Conservation (phyloP, 2,888 invertebrate genomes). For the Oscheius sp. region DNA sequence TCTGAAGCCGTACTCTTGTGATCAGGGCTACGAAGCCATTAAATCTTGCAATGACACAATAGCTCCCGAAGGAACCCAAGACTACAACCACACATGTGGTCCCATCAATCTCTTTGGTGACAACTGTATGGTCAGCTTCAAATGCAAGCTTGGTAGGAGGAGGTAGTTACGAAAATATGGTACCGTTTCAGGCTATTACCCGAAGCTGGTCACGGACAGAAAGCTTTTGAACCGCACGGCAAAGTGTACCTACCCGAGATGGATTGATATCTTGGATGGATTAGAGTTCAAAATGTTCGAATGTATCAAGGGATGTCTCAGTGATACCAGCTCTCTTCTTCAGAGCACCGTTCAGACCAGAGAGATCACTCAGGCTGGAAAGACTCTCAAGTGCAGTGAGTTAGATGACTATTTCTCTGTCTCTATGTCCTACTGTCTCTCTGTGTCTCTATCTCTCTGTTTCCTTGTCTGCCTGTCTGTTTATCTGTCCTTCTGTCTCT, state of each 20-base stretch:
- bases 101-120: background rate
- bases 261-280: background rate
- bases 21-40: background rate
- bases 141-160: background rate
- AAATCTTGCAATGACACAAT: too few species aligned
- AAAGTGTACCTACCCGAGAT: background rate
- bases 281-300: background rate
- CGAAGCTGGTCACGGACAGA: background rate
- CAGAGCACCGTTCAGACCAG: background rate
- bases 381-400: constrained; percentile 23
- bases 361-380: background rate
- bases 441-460: constrained; percentile 7
- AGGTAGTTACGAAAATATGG: too few species aligned
- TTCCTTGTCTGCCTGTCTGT: too few species aligned
- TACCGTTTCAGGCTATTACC: constrained; percentile 7
- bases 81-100: background rate
- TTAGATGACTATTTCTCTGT: background rate
- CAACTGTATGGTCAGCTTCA: background rate
- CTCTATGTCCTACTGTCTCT: background rate
- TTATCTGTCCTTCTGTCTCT: too few species aligned
- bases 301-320: constrained; percentile 11
- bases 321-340: constrained; percentile 1
- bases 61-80: background rate
- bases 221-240: constrained; percentile 17
- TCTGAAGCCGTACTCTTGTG: background rate